Evolutionary conservation across 2,888 invertebrate genomes (phyloP).

Genomic region (Bugula neritina): DNA sequence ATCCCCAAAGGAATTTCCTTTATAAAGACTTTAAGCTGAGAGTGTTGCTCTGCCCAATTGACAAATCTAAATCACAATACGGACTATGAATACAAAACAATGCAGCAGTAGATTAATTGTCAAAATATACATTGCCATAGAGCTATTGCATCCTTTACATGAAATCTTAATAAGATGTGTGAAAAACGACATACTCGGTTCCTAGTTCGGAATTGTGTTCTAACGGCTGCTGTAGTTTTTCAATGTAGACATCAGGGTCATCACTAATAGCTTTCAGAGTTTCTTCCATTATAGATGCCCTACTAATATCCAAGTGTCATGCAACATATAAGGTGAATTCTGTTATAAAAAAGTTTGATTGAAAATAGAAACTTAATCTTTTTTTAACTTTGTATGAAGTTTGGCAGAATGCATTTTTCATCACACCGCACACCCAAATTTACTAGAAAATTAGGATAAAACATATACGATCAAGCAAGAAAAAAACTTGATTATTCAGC

Average conservation of each 20-base stretch:
- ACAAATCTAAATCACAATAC: slow-evolving; percentile 42
- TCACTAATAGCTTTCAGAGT: neutral
- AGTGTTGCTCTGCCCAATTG: slow-evolving; percentile 40
- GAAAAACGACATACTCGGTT: neutral
- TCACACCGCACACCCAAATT: no score
- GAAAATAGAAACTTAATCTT: no score
- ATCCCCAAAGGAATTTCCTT: slow-evolving; percentile 40
- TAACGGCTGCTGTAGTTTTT: neutral
- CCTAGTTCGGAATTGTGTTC: neutral
- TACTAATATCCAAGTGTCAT: no score
- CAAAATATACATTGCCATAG: neutral
- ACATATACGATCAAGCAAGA: no score
- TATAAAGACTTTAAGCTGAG: slow-evolving; percentile 39
- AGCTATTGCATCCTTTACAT: neutral
- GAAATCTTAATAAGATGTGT: neutral
- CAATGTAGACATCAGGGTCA: neutral
- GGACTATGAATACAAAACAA: no score
- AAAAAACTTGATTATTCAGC: no score
- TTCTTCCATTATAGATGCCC: neutral
- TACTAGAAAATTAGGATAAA: no score
- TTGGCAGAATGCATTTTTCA: no score
- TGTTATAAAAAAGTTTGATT: no score
- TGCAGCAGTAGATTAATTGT: no score
- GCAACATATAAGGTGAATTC: no score
- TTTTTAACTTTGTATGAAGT: no score